Evolutionary conservation across 2,797 vertebrate species (phyloP).

Genomic region (Jordanella pulchra): DNA sequence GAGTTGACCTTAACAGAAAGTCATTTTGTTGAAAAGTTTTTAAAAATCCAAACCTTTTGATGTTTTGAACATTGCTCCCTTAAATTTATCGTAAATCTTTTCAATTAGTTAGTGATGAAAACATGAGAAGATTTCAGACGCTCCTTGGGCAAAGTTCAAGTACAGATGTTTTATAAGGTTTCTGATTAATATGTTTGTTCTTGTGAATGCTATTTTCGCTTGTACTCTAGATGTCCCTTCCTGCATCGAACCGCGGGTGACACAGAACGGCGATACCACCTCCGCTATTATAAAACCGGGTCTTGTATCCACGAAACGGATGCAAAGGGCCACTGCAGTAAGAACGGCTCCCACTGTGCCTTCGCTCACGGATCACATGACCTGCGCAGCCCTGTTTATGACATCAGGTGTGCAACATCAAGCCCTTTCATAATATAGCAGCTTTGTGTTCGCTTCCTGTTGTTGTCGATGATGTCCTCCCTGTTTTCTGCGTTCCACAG

Average conservation of each 20-base stretch:
- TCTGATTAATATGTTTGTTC: not conserved
- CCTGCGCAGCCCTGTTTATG: conserved; percentile 93
- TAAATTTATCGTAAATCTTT: no score
- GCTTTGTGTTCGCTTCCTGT: not conserved
- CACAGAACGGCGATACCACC: conserved; percentile 95
- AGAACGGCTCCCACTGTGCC: conserved; percentile 96
- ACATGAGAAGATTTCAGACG: not conserved
- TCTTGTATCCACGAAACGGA: conserved; percentile 99
- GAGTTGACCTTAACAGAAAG: not conserved
- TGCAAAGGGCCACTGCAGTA: conserved; percentile 96
- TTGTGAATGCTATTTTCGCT: not conserved
- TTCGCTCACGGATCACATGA: conserved; percentile 98
- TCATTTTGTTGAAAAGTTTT: not conserved
- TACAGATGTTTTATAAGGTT: not conserved
- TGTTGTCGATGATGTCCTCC: not conserved
- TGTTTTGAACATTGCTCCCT: no score
- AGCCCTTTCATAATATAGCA: no score
- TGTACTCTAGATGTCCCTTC: conserved; percentile 87
- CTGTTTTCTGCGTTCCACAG: conserved; percentile 66
- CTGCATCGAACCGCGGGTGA: conserved; percentile 97
- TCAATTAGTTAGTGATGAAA: no score
- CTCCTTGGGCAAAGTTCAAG: not conserved
- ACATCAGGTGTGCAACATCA: conserved; percentile 85
- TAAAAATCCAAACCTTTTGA: no score
- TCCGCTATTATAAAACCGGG: conserved; percentile 98